Conservation (phyloP, 2,113 vertebrate species). For the Indicator maculatus region DNA sequence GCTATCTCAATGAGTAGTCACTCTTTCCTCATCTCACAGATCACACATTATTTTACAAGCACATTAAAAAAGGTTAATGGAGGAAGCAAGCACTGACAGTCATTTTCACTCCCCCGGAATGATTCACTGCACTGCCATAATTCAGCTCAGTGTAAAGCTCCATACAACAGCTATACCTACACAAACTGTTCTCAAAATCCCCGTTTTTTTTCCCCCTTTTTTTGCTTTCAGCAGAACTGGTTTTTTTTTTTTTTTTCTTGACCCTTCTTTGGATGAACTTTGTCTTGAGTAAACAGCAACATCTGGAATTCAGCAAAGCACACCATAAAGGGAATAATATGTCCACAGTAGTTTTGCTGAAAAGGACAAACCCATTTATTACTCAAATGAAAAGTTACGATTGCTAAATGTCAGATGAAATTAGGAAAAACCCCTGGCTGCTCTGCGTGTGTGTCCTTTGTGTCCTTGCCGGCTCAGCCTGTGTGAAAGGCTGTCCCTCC, state of each 20-base stretch:
- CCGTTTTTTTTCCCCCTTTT: no score
- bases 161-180: background rate
- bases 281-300: slow-evolving; percentile 58
- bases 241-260: background rate
- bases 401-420: slow-evolving; percentile 59
- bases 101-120: slow-evolving; percentile 17
- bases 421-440: background rate
- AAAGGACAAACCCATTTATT: slow-evolving; percentile 60
- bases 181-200: background rate
- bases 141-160: background rate
- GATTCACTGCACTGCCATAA: background rate
- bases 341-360: slow-evolving; percentile 38
- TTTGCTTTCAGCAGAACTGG: background rate
- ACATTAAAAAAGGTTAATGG: slow-evolving; percentile 44
- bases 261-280: slow-evolving; percentile 43
- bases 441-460: background rate
- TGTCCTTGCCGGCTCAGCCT: slow-evolving; percentile 16
- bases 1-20: background rate
- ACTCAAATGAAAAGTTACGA: slow-evolving; percentile 33
- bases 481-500: background rate
- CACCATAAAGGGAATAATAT: slow-evolving; percentile 50
- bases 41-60: slow-evolving; percentile 41
- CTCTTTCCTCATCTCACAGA: background rate
- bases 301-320: slow-evolving; percentile 55
- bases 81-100: slow-evolving; percentile 18